Evolutionary conservation across 1,140 invertebrate species (phyloP), one percentile per base, ranked within the genome.

Genomic region (Panulirus ornatus): DNA sequence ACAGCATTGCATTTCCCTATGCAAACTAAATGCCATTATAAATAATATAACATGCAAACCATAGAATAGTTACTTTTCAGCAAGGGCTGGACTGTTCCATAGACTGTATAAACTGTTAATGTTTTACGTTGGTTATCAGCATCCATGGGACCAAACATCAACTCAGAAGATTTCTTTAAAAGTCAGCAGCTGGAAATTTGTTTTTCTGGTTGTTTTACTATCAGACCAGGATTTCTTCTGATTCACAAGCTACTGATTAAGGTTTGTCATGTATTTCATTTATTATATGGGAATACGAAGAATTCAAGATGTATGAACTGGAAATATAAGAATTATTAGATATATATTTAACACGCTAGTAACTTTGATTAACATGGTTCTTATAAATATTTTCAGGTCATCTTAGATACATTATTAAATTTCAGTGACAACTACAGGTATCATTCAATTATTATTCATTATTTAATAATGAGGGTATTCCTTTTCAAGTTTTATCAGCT

Each of bases 1-100:
- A 16, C 51, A 54, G 70, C 66, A 73, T 73, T 78, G 75, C 44
- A 73, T 84, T 84, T 73, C 47, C 27, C 83, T 84, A 84, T 84
- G 83, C 83, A 84, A 84, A 71, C 40, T 73, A 36, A 36, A 36
- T 81, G 47, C 14, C 47, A 81, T 27, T 81, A 47, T 58, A 81
- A 81, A 54, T 34, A 58, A 54, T 51, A 54, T 34, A 36, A 81
- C 36, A 58, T 54, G 16, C 44, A 47, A 47, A 16, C 44, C 44
- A 47, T 0, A 16, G 54, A 19, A 14, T 58, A 58, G 11, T 58
- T 22, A 19, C 54, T 58, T 58, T 58, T 58, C 5, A 14, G 3
- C 16, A 58, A 9, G 54, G 19, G 54, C 11, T 58, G 54, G 54
- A 58, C 54, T 58, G 19, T 22, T 22, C 54, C 19, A 22, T 58